phyloP scores from a whole-genome alignment of 2,113 vertebrate genomes.

The Paramormyrops kingsleyae region DNA sequence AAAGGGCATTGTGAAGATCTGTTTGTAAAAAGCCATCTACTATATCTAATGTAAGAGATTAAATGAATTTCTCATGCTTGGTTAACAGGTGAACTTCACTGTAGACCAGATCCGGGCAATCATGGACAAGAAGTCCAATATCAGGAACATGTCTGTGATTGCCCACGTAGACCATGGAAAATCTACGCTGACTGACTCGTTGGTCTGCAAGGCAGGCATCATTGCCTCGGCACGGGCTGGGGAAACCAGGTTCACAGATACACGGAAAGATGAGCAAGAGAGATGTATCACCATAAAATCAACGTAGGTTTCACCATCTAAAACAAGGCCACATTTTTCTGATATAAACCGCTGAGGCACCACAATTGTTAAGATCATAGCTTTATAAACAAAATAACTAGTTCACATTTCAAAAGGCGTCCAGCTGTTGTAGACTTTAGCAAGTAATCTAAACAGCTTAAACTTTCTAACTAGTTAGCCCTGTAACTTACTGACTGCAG shows the following conservation, averaged over 20 bases:
- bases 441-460: background rate
- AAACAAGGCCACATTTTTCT: background rate
- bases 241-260: constrained; percentile 46
- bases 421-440: background rate
- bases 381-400: background rate
- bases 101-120: constrained; percentile 44
- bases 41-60: background rate
- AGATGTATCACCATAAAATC: constrained; percentile 45
- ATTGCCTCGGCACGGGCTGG: constrained; percentile 40
- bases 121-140: constrained; percentile 52
- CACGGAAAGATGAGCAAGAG: constrained; percentile 46
- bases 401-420: background rate
- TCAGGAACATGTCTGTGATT: constrained; percentile 54
- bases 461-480: background rate
- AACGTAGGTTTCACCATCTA: constrained; percentile 27
- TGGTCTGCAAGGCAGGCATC: constrained; percentile 39
- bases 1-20: background rate
- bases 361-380: background rate
- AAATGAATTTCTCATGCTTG: background rate
- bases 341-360: background rate
- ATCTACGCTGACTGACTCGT: constrained; percentile 48
- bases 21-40: background rate
- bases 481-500: background rate
- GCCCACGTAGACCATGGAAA: constrained; percentile 48
- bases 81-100: constrained; percentile 49